phyloP scores from a whole-genome alignment of 2,113 vertebrate genomes.

The Gopherus evgoodei region DNA sequence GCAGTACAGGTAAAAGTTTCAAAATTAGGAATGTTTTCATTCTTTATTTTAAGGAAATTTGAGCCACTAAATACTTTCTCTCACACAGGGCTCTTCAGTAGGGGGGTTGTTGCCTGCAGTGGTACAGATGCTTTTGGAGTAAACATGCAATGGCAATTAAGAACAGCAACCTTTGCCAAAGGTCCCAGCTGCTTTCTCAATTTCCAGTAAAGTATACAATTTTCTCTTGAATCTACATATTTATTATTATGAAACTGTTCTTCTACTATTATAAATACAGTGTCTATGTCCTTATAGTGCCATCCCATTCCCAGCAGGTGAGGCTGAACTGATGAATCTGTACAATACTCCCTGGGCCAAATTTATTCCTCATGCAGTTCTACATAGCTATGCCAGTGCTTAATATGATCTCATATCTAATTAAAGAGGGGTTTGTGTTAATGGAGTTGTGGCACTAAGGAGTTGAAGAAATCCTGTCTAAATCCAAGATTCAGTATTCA shows the following conservation, averaged over 20 bases:
- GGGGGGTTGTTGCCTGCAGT: constrained; percentile 26
- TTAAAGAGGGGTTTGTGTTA: neutral
- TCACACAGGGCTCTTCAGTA: constrained; percentile 23
- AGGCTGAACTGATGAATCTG: neutral
- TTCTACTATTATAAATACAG: neutral
- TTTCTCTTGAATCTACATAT: constrained; percentile 31
- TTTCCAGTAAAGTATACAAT: constrained; percentile 40
- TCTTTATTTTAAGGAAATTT: constrained; percentile 39
- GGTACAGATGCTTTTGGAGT: constrained; percentile 64
- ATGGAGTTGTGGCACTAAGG: neutral
- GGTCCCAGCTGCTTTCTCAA: constrained; percentile 45
- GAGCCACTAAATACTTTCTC: neutral
- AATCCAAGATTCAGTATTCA: neutral
- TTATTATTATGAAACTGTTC: neutral
- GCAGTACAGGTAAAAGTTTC: neutral
- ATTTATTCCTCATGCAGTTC: neutral
- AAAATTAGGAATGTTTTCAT: neutral
- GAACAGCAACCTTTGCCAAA: constrained; percentile 60
- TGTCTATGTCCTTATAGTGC: neutral
- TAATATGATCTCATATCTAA: neutral
- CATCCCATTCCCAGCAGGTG: neutral
- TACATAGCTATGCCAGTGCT: neutral
- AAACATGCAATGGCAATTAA: constrained; percentile 49
- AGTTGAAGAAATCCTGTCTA: neutral
- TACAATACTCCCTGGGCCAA: neutral